Base-by-base conservation (phyloP, 2,888 invertebrate species). In the Eupeodes luniger region DNA sequence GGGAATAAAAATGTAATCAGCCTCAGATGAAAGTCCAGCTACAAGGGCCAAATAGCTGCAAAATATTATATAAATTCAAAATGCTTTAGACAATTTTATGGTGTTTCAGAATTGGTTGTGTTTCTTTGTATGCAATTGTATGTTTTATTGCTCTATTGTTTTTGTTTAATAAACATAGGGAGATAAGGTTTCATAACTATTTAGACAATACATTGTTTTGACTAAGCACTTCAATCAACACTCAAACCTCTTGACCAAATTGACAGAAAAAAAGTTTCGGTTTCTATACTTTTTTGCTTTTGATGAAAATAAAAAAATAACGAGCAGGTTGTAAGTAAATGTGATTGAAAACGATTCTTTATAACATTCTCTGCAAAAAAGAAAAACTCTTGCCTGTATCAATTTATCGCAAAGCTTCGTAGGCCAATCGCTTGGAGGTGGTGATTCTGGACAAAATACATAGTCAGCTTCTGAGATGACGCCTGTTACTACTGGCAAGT, bases 401-500 rank as follows among this genome's bases (percentile, higher is more conserved):
- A 99, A 96, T 95, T 99, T 99, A 95, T 96, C 95, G 95, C 99
- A 99, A 92, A 99, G 96, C 94, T 96, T 97, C 92, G 96, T 96
- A 94, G 96, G 96, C 99, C 99, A 99, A 94, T 98, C 98, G 91
- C 94, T 95, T 92, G 98, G 96, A 92, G 99, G 99, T 90, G 99
- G 99, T 94, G 96, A 96, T 95, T 99, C 99, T 89, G 99, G 99
- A 92, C 98, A 96, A 96, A 99, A 99, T 92, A 99, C 98, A 96
- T 97, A 99, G 95, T 99, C 99, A 91, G 99, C 99, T 95, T 99
- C 99, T 91, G 98, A 97, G 91, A 99, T 96, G 94, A 99, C 95
- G 93, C 98, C 99, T 92, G 98, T 97, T 92, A 99, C 99, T 94
- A 99, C 95, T 91, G 99, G 98, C 94, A 99, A 96, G 95, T 99